Evolutionary conservation across 2,888 invertebrate species (phyloP).

Genomic region (Monoplex corrugatus): DNA sequence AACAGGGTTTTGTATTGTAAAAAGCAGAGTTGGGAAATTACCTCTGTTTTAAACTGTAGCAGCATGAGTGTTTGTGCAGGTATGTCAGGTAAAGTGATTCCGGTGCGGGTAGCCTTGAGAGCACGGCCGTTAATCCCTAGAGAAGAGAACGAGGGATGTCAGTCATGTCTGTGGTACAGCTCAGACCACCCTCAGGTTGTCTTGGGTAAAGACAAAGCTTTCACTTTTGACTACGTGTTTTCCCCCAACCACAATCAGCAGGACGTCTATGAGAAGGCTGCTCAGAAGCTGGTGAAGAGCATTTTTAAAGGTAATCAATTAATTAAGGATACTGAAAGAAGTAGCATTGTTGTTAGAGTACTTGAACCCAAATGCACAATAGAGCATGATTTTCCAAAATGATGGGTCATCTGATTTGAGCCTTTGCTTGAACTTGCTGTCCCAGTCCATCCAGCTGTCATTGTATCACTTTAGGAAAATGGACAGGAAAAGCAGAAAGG

Average conservation of each 20-base stretch:
- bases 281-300: conserved; percentile 88
- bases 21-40: too few relatives aligned
- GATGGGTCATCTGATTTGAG: too few relatives aligned
- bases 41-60: too few relatives aligned
- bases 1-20: too few relatives aligned
- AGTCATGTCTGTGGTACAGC: conserved; percentile 86
- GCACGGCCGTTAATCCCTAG: conserved; percentile 90
- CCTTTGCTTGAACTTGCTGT: too few relatives aligned
- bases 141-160: conserved; percentile 89
- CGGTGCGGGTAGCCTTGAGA: conserved; percentile 85
- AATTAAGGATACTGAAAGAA: too few relatives aligned
- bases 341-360: too few relatives aligned
- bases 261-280: conserved; percentile 88
- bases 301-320: conserved; percentile 91
- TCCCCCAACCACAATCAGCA: conserved; percentile 87
- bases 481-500: too few relatives aligned
- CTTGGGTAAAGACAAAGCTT: conserved; percentile 86
- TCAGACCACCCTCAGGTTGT: conserved; percentile 83
- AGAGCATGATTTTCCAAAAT: too few relatives aligned
- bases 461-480: too few relatives aligned
- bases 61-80: neutral
- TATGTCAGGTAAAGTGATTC: conserved; percentile 49
- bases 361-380: too few relatives aligned
- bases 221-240: conserved; percentile 93
- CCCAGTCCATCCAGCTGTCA: too few relatives aligned